Base-by-base conservation (phyloP, 2,888 invertebrate species). In the Alsophila aescularia region DNA sequence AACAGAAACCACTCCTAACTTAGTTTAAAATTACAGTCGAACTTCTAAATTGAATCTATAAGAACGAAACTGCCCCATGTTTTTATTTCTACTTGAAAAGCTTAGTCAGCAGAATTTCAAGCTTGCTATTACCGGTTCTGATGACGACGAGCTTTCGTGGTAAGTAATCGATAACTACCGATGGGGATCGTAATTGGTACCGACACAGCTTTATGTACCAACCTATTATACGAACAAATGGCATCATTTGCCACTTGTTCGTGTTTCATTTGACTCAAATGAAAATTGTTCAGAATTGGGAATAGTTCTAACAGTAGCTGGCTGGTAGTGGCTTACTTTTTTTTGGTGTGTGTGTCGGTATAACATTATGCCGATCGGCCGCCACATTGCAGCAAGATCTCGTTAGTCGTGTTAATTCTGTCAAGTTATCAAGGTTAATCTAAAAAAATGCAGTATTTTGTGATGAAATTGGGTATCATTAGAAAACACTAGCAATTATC, bases 21-120 rank as follows among this genome's bases (percentile, higher is more conserved):
- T 43, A 63, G 67, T 71, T 71, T 63, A 53, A 52, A 63, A 64
- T 66, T 66, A 58, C 58, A 53, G 52, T 42, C 34, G 14, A 64
- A 70, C 62, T 71, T 70, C 54, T 27, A 48, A 67, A 69, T 69
- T 64, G 67, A 67, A 66, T 69, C 60, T 67, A 63, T 52, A 49
- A 58, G 64, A 43, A 42, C 48, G 32, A 44, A 54, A 53, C 36
- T 16, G 42, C 47, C 40, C n/a, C 13, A 14, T 15, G 18, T 15
- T 42, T 40, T 40, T n/a, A n/a, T 40, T 40, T 21, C 27, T 15
- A 10, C 15, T 13, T 21, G 18, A 14, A 34, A 44, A 43, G 16
- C 35, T 40, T 27, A 29, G 21, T 37, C 53, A 39, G 48, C 34
- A 9, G 6, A 13, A 18, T 48, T 47, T 47, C 42, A 43, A 31